A percentile compares a stretch with the other conserved stretches of the same genome.
phyloP scores from a whole-genome alignment of 2,888 invertebrate species.

The Magallana nippona region DNA sequence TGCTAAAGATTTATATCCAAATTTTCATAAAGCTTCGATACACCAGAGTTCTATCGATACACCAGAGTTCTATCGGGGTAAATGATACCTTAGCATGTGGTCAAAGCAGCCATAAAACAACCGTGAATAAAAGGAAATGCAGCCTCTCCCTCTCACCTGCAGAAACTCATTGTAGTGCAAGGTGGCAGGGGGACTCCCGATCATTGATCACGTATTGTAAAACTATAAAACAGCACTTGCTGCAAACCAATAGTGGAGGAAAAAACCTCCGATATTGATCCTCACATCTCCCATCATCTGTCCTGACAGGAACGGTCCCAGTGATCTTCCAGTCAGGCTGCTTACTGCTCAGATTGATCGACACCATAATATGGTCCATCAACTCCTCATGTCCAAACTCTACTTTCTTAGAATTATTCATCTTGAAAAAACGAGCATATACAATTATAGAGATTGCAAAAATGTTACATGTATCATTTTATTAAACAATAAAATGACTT shows the following conservation, averaged over 20 bases:
- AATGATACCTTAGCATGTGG: constrained; percentile 30
- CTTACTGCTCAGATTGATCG: no score
- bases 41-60: not conserved
- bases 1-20: not conserved
- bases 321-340: no score
- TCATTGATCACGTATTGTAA: constrained; percentile 20
- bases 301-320: no score
- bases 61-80: not conserved
- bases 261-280: not conserved
- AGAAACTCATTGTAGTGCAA: constrained; percentile 3
- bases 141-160: constrained; percentile 18
- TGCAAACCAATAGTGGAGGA: not conserved
- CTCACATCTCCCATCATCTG: not conserved
- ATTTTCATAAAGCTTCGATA: not conserved
- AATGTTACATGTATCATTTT: no score
- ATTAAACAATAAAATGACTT: no score
- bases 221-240: constrained; percentile 21
- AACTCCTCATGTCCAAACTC: no score
- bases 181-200: not conserved
- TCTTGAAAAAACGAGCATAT: no score
- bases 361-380: no score
- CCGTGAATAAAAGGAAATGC: constrained; percentile 6
- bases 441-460: no score
- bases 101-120: not conserved
- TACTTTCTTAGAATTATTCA: no score